These are phyloP conservation scores for Megalops atlanticus DNA, from an alignment of 2,113 vertebrate genomes.

Conservation along the genomic window DNA sequence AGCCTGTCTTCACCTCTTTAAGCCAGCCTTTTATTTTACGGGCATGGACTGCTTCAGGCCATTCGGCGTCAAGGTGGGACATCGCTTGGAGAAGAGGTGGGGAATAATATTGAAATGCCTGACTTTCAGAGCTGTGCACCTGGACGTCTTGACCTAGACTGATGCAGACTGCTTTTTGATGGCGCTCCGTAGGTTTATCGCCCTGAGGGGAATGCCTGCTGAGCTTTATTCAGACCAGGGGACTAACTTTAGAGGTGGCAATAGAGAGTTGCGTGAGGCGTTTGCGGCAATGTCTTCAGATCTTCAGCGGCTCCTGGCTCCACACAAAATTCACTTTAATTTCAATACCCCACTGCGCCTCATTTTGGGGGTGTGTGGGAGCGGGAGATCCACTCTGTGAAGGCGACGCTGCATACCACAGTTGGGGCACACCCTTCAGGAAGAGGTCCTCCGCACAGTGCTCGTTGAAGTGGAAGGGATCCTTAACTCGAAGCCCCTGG, in stretches of 20 bases:
- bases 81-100: neutral
- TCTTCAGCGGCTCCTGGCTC: neutral
- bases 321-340: neutral
- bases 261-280: neutral
- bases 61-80: neutral
- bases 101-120: slow-evolving; percentile 17
- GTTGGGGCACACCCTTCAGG: no score
- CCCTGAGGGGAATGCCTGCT: neutral
- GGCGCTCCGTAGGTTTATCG: slow-evolving; percentile 13
- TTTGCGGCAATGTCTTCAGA: neutral
- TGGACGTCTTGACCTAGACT: neutral
- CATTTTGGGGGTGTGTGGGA: no score
- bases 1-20: slow-evolving; percentile 17
- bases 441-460: neutral
- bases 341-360: slow-evolving; percentile 8
- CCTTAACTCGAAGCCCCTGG: neutral
- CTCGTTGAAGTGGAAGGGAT: neutral
- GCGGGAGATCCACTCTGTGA: neutral
- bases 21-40: slow-evolving; percentile 21
- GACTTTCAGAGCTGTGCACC: neutral
- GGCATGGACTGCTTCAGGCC: slow-evolving; percentile 1
- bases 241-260: slow-evolving; percentile 17
- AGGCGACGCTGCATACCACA: neutral
- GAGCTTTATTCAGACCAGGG: slow-evolving; percentile 12
- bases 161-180: slow-evolving; percentile 16